Percentiles rank a stretch among this genome's conserved stretches.
Conservation (phyloP, 1,140 invertebrate genomes). For the Thereuonema tuberculata region DNA sequence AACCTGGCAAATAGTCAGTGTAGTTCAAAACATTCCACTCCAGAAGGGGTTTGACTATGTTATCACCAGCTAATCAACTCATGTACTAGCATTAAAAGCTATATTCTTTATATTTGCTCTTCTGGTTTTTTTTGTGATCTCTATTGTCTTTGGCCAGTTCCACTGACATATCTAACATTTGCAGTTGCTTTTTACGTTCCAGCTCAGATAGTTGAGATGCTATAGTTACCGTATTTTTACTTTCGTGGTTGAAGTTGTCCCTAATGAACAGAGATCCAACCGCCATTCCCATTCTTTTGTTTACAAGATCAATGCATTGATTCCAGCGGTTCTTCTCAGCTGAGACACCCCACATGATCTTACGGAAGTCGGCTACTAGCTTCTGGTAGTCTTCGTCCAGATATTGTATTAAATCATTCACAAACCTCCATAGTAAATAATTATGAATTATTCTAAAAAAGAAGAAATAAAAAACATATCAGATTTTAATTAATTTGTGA, state of each 20-base stretch:
- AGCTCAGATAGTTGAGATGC: no score
- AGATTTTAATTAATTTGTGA: background rate
- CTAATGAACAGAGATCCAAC: slow-evolving; percentile 65
- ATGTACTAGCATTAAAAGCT: no score
- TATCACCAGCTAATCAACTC: no score
- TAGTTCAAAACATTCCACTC: no score
- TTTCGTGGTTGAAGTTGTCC: slow-evolving; percentile 68
- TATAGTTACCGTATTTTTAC: slow-evolving; percentile 42
- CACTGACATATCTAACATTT: background rate
- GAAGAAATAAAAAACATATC: no score
- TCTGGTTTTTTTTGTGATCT: no score
- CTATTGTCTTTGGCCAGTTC: no score
- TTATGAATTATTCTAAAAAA: slow-evolving; percentile 56
- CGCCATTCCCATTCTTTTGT: slow-evolving; percentile 68
- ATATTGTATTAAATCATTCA: slow-evolving; percentile 62
- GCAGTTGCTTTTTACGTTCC: no score
- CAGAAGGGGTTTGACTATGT: no score
- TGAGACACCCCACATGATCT: slow-evolving; percentile 61
- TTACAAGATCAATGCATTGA: slow-evolving; percentile 71
- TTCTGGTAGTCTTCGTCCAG: slow-evolving; percentile 67
- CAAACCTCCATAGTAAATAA: slow-evolving; percentile 66
- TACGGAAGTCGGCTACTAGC: slow-evolving; percentile 58
- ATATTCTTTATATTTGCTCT: no score
- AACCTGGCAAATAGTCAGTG: no score
- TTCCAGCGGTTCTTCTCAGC: slow-evolving; percentile 61